Evolutionary conservation across 2,888 invertebrate genomes (phyloP).

Genomic region (Rhyacophila evoluta): DNA sequence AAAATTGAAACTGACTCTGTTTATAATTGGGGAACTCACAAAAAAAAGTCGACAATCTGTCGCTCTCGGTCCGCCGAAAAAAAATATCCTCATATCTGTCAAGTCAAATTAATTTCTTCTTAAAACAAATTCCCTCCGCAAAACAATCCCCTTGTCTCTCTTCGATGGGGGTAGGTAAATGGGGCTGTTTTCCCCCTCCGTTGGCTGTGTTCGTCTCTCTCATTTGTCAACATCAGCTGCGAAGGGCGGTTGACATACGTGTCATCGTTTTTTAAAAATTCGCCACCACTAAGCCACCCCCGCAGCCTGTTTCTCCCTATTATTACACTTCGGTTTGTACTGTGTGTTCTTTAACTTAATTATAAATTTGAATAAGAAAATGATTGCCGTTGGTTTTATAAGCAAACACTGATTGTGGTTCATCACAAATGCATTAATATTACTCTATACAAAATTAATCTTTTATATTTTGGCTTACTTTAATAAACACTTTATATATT

Average conservation of each 20-base stretch:
- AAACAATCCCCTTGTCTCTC: constrained; percentile 43
- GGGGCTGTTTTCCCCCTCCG: constrained; percentile 13
- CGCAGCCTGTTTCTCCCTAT: constrained; percentile 12
- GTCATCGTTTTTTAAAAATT: constrained; percentile 52
- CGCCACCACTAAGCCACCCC: constrained; percentile 27
- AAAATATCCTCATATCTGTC: constrained; percentile 55
- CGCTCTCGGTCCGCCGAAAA: constrained; percentile 22
- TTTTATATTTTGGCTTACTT: too few relatives aligned
- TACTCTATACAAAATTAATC: too few relatives aligned
- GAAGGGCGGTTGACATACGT: constrained; percentile 53
- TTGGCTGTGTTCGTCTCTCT: constrained; percentile 46
- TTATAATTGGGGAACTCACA: neutral
- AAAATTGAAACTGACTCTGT: neutral
- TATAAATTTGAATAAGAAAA: constrained; percentile 54
- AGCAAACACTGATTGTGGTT: neutral
- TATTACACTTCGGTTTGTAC: constrained; percentile 18
- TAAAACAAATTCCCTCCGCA: constrained; percentile 54
- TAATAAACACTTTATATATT: too few relatives aligned
- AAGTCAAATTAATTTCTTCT: constrained; percentile 55
- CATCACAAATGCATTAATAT: too few relatives aligned
- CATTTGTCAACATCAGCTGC: constrained; percentile 54
- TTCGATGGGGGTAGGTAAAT: constrained; percentile 28
- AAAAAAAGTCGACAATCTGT: neutral
- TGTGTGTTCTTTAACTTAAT: constrained; percentile 50
- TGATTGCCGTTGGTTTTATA: constrained; percentile 42